A percentile compares a stretch with the other conserved stretches of the same genome.
phyloP scores from a whole-genome alignment of 2,888 invertebrate genomes.

The Neoaliturus tenellus region DNA sequence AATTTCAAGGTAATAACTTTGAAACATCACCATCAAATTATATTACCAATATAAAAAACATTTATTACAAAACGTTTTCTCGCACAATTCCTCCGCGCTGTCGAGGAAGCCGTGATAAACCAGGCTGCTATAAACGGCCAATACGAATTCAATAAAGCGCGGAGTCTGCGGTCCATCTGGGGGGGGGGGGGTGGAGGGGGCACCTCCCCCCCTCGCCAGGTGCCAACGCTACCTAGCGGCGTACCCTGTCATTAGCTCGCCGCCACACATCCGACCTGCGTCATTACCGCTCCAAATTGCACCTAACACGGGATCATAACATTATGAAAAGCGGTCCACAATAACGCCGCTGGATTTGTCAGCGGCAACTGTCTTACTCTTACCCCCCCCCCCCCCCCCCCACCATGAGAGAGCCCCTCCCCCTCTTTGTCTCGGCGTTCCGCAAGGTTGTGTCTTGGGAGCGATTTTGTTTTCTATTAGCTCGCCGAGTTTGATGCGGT shows the following conservation, averaged over 20 bases:
- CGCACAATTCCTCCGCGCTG: too few relatives aligned
- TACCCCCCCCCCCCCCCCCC: not conserved
- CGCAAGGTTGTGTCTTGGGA: too few relatives aligned
- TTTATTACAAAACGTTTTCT: too few relatives aligned
- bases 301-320: slow-evolving; percentile 48
- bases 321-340: slow-evolving; percentile 54
- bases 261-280: slow-evolving; percentile 56
- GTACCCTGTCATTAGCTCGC: slow-evolving; percentile 70
- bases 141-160: slow-evolving; percentile 15
- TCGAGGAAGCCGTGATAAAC: too few relatives aligned
- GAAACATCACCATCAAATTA: too few relatives aligned
- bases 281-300: slow-evolving; percentile 51
- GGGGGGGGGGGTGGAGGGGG: not conserved
- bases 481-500: too few relatives aligned
- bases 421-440: not conserved
- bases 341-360: slow-evolving; percentile 26
- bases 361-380: slow-evolving; percentile 34
- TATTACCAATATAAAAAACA: too few relatives aligned
- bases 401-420: not conserved
- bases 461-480: too few relatives aligned
- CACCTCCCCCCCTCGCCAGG: slow-evolving; percentile 75
- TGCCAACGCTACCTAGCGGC: slow-evolving; percentile 76
- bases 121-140: not conserved
- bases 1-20: too few relatives aligned
- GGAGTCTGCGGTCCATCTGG: not conserved